phyloP scores from a whole-genome alignment of 1,140 invertebrate genomes.

The Augochlora pura region DNA sequence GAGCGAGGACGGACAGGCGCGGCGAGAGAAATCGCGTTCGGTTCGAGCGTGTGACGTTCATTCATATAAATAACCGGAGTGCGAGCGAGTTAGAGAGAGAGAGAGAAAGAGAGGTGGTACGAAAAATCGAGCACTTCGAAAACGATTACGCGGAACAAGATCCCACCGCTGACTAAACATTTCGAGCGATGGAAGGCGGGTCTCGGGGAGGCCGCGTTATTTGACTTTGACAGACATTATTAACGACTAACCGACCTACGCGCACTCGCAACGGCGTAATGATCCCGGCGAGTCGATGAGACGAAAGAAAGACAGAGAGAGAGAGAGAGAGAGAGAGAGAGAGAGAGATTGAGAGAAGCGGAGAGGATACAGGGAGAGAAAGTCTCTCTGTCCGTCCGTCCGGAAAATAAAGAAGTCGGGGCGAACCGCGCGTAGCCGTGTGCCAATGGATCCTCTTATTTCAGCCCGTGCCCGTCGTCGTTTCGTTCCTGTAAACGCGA shows the following conservation, averaged over 20 bases:
- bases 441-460: conserved; percentile 49
- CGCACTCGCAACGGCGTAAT: conserved; percentile 13
- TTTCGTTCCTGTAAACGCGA: conserved; percentile 20
- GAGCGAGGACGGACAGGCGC: too few relatives aligned
- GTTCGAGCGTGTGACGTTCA: conserved; percentile 18
- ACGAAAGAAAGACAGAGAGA: conserved; percentile 15
- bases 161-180: conserved; percentile 17
- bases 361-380: too few relatives aligned
- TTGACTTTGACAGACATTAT: conserved; percentile 44
- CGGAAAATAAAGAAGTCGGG: conserved; percentile 26
- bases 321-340: too few relatives aligned
- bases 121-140: conserved; percentile 29
- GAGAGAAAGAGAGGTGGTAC: background rate
- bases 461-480: conserved; percentile 16
- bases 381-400: background rate
- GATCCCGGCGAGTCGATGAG: conserved; percentile 14
- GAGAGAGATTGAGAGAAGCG: too few relatives aligned
- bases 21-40: too few relatives aligned
- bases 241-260: conserved; percentile 40
- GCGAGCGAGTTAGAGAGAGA: too few relatives aligned
- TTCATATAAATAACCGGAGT: conserved; percentile 43
- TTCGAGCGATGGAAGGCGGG: background rate
- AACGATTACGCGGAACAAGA: conserved; percentile 27
- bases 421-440: background rate
- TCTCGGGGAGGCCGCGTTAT: background rate